Evolutionary conservation across 2,888 invertebrate species (phyloP), one percentile per base, ranked within the genome.

Genomic region (Cantharis rustica): DNA sequence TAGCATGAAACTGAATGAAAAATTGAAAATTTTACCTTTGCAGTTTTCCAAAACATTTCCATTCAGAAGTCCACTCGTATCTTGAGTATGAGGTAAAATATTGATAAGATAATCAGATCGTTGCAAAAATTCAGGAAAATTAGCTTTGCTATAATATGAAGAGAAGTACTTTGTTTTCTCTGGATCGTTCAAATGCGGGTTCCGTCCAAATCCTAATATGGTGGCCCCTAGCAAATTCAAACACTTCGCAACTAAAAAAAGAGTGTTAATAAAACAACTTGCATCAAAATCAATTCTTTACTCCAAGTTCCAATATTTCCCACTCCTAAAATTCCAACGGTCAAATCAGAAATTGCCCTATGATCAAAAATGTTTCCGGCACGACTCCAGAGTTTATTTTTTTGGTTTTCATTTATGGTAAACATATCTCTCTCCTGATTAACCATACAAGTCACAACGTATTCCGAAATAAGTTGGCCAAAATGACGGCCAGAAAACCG

Each of bases 21-120:
- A 69, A 17, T 17, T 17, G 23, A 7, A 9, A 23, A 23, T 23
- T 23, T 15, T 23, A 86, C 86, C 85, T 85, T 86, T 84, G 82
- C 91, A 91, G 78, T 85, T 84, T 82, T 89, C 81, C 47, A 92
- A 85, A 15, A 89, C 80, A 66, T 88, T 86, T 15, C 88, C 89
- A 80, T 90, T 89, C 69, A 92, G 84, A 16, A 92, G 82, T 26
- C 89, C 89, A 61, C 72, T 84, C 1, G 91, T 92, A 68, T 87
- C 85, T 11, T 84, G 79, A 0, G 91, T 92, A 27, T 86, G 87
- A 7, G 92, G 92, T 76, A 92, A 83, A 15, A 90, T 85, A 83
- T 89, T 91, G 71, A 90, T 85, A 61, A 92, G 80, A 82, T 92
- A 92, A 85, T 92, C 91, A 83, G 90, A 90, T 10, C 87, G 86